Evolutionary conservation across 2,797 vertebrate genomes (phyloP), one percentile per base, ranked within the genome.

Genomic region (Poecilia gillii): DNA sequence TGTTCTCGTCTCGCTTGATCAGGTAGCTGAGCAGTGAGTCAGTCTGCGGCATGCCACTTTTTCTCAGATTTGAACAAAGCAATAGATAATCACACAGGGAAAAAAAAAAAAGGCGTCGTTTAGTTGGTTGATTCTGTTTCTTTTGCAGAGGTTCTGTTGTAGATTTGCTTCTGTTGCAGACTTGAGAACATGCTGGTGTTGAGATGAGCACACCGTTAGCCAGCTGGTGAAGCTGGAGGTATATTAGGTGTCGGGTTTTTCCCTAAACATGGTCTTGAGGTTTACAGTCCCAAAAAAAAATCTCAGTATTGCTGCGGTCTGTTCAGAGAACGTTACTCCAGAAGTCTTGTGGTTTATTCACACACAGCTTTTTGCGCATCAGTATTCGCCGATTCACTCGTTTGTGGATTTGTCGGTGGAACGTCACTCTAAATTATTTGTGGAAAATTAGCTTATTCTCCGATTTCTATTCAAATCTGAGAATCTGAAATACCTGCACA

Each of bases 21-120:
- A 96, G 94, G 90, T 94, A 96, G 81, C 91, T 88, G 72, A 96
- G 95, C 86, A 96, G 87, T 83, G 95, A 94, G 76, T 96, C 95
- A 0, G 93, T 94, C 81, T 95, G 93, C 0, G 86, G 36, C 45
- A 95, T 76, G 8, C 23, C 18, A 11, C 51, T 45, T 83, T 53
- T 23, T 75, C 90, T 91, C 95, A 36, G 91, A 93, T 0, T 95
- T 95, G 39, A 89, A 85, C 84, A 71, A 28, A 71, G 25, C 6
- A 45, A 28, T 31, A 3, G 28, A 12, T 31, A 33, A 33, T 20
- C 43, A 23, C 43, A 47, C 57, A 28, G 2, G 14, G 1, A 62
- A 31, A 36, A 25, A 2, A 62, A 31, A 36, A 14, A 46, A 51
- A 73, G 6, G 0, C 25, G 39, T 14, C 11, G 16, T 43, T 70